Evolutionary conservation across 2,113 vertebrate genomes (phyloP).

Genomic region (Dicentrarchus labrax): DNA sequence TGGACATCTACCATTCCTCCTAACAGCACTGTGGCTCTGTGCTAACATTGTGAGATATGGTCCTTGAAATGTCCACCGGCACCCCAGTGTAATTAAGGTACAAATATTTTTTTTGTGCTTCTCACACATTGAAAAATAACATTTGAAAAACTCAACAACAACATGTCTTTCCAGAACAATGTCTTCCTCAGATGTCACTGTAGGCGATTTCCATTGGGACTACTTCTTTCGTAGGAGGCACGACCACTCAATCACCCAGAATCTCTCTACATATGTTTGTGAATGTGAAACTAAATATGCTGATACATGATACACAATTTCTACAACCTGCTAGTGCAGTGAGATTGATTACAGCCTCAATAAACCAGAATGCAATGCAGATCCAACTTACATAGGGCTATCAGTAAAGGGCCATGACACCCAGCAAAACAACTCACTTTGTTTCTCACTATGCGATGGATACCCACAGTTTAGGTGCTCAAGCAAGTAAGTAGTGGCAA

Average conservation of each 20-base stretch:
- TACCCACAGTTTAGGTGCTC: no score
- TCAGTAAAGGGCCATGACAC: no score
- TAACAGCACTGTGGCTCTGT: not conserved
- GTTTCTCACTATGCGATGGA: no score
- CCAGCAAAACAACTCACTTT: no score
- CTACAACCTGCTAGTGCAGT: no score
- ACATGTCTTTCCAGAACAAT: not conserved
- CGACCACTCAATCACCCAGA: not conserved
- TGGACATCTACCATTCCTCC: no score
- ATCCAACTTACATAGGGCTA: not conserved
- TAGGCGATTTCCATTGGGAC: not conserved
- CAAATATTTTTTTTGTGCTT: not conserved
- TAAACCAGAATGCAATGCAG: conserved; percentile 14
- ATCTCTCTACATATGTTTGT: not conserved
- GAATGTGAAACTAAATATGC: no score
- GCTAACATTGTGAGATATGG: not conserved
- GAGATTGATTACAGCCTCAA: not conserved
- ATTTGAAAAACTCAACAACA: not conserved
- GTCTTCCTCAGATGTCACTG: not conserved
- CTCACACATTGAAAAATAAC: no score
- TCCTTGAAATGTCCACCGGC: not conserved
- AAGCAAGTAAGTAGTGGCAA: not conserved
- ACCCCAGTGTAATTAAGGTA: not conserved
- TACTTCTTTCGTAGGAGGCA: not conserved
- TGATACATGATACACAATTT: no score